phyloP scores from a whole-genome alignment of 2,888 invertebrate genomes.

The Stenotaenia linearis region DNA sequence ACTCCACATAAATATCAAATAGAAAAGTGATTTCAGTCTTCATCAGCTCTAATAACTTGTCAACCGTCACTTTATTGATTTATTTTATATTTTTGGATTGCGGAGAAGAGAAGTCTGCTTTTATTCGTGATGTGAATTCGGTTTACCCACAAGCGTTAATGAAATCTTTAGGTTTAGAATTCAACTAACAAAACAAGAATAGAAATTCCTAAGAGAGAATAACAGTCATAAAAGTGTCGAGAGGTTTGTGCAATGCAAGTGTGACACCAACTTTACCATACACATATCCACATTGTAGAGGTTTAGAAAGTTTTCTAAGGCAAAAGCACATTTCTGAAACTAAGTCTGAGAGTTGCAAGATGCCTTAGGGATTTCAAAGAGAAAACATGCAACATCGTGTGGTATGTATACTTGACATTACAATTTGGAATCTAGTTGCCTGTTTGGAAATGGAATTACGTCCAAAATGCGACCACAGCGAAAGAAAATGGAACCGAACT shows the following conservation, averaged over 20 bases:
- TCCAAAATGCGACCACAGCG: not conserved
- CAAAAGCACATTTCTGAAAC: not conserved
- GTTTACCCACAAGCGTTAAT: not conserved
- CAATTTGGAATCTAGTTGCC: not conserved
- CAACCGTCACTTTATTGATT: not conserved
- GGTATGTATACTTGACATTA: not conserved
- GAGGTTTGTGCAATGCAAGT: not conserved
- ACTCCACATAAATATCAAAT: not conserved
- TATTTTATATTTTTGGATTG: not conserved
- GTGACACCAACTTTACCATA: not conserved
- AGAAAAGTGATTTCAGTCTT: not conserved
- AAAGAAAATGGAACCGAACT: not conserved
- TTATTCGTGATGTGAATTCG: not conserved
- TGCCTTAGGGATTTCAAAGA: not conserved
- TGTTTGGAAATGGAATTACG: not conserved
- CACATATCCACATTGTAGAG: not conserved
- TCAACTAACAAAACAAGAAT: not conserved
- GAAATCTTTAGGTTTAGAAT: not conserved
- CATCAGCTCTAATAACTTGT: not conserved
- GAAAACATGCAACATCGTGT: not conserved
- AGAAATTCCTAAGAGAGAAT: slow-evolving; percentile 5
- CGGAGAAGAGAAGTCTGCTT: not conserved
- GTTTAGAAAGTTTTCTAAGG: not conserved
- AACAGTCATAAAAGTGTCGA: not conserved
- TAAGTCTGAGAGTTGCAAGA: not conserved